Percentiles rank a stretch among this genome's conserved stretches.
Conservation (phyloP, 2,797 vertebrate species). For the Myoxocephalus aenaeus region DNA sequence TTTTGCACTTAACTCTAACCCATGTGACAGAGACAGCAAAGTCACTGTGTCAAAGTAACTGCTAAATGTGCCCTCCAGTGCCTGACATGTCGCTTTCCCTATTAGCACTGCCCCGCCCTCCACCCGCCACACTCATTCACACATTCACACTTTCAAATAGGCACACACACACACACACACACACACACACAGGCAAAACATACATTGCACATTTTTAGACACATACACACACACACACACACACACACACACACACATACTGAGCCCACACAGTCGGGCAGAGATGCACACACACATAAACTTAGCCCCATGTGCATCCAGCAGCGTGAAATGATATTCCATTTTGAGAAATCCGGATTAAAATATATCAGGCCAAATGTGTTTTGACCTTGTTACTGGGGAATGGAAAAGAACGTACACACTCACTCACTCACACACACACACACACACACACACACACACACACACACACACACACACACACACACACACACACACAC, state of each 20-base stretch:
- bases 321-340: constrained; percentile 83
- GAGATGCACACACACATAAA: constrained; percentile 51
- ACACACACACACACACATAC: constrained; percentile 28
- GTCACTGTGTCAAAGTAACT: constrained; percentile 79
- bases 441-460: constrained; percentile 10
- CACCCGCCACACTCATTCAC: constrained; percentile 47
- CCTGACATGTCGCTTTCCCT: constrained; percentile 74
- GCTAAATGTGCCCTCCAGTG: constrained; percentile 76
- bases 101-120: constrained; percentile 70
- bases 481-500: constrained; percentile 14
- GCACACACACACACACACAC: constrained; percentile 20
- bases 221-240: not conserved
- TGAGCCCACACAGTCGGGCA: constrained; percentile 23
- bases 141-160: constrained; percentile 56
- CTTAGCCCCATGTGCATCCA: constrained; percentile 70
- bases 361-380: constrained; percentile 82
- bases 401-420: constrained; percentile 53
- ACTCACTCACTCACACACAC: constrained; percentile 11
- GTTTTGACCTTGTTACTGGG: constrained; percentile 82
- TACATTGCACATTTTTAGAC: constrained; percentile 35
- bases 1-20: constrained; percentile 76
- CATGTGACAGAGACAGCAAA: constrained; percentile 75
- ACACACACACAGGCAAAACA: constrained; percentile 43
- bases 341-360: constrained; percentile 85
- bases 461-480: constrained; percentile 7